phyloP scores from a whole-genome alignment of 1,140 invertebrate species.

The Drosophila punjabiensis region DNA sequence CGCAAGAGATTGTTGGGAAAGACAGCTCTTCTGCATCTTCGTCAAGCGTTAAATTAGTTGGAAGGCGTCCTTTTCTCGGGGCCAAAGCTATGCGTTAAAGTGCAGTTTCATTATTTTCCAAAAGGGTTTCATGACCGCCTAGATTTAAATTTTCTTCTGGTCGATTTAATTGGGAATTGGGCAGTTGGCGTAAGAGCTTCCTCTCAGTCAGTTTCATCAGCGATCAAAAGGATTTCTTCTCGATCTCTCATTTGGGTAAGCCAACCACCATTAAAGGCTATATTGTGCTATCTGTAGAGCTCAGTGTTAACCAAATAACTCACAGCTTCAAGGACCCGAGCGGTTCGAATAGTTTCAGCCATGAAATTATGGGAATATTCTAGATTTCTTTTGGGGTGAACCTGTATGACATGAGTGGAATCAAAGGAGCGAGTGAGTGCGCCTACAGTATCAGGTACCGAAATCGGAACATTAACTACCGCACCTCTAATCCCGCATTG shows the following conservation, averaged over 20 bases:
- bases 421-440: not conserved
- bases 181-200: not conserved
- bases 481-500: not conserved
- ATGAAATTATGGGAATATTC: not conserved
- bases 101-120: too few species aligned
- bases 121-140: too few species aligned
- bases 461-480: not conserved
- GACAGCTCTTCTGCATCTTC: too few species aligned
- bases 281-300: too few species aligned
- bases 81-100: too few species aligned
- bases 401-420: not conserved
- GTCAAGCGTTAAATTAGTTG: too few species aligned
- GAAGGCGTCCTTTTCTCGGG: too few species aligned
- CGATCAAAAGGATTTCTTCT: not conserved
- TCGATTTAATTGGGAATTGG: not conserved
- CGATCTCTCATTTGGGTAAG: not conserved
- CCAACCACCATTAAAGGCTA: not conserved
- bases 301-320: too few species aligned
- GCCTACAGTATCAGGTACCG: not conserved
- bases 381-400: not conserved
- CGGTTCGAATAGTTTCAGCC: conserved; percentile 9
- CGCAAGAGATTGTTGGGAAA: too few species aligned
- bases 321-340: too few species aligned
- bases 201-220: not conserved
- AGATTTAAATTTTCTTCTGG: not conserved